Base-by-base conservation (phyloP, 2,888 invertebrate genomes). In the Sinotaia quadrata region DNA sequence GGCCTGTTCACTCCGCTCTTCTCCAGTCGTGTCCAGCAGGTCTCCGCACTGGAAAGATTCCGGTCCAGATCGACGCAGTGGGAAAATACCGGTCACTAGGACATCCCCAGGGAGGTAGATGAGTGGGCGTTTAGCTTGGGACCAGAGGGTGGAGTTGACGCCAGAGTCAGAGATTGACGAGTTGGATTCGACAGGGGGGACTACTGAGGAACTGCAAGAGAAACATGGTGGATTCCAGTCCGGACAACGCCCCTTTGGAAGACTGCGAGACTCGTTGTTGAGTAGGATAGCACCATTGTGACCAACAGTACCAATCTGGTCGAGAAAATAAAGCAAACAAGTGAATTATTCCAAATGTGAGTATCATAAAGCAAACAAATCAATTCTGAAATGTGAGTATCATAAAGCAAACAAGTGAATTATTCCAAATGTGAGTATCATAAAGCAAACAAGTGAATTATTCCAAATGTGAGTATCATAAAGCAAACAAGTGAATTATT, bases 41-140 rank as follows among this genome's bases (percentile, higher is more conserved):
- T 47, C 61, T 0, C 78, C 78, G 67, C 84, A 84, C 8, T 58
- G 56, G 24, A 73, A 73, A 1, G 74, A 36, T 7, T 51, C 54
- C 4, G 51, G 37, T 21, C 79, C 78, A 31, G 61, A 57, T 7
- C 57, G 31, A 31, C 77, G 77, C 8, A 82, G 56, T 2, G 82
- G 82, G 57, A 84, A 76, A 37, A 82, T 33, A 7, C 79, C 82
- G 7, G 76, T 74, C 2, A 84, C 51, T 1, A 82, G 44, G 34
- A 84, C 34, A 44, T 84, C 84, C 2, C 83, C 83, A 8, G 78
- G 75, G 0, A 73, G 61, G 63, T 75, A 78, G 18, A 76, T 34
- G 34, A 56, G 56, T 62, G 66, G 29, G 15, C 63, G 57, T 24
- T 63, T 29, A 10, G 49, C 34, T n/a, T n/a, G n/a, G 10, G 10